Evolutionary conservation across 2,888 invertebrate genomes (phyloP).

Genomic region (Archips crataeganus): DNA sequence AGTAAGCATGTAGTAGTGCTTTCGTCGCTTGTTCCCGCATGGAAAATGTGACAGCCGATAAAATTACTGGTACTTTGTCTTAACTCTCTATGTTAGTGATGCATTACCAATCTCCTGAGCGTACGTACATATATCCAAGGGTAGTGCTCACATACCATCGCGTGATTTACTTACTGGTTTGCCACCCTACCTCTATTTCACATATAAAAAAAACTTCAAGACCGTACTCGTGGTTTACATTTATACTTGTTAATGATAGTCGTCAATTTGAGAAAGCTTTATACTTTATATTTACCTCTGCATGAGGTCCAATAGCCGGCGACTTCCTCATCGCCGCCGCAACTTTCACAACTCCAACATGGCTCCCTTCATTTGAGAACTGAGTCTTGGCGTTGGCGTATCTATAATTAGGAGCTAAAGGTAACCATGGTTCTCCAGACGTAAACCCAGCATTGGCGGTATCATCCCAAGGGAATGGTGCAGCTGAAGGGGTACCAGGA

Average conservation of each 20-base stretch:
- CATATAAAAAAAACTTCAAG: no score
- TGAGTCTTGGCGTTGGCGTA: conserved; percentile 87
- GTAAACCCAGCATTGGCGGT: conserved; percentile 78
- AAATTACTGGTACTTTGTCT: no score
- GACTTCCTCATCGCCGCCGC: conserved; percentile 76
- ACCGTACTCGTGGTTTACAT: neutral
- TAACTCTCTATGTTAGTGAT: no score
- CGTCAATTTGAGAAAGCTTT: neutral
- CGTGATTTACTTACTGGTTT: no score
- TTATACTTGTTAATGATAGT: neutral
- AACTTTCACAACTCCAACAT: conserved; percentile 69
- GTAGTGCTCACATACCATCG: no score
- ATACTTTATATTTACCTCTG: conserved; percentile 61
- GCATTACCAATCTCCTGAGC: no score
- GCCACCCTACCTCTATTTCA: no score
- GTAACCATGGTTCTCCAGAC: conserved; percentile 89
- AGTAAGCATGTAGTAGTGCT: no score
- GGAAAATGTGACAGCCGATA: no score
- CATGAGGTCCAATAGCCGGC: conserved; percentile 75
- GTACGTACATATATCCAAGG: no score
- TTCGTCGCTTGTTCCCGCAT: no score
- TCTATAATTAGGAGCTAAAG: conserved; percentile 87
- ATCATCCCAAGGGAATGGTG: conserved; percentile 79
- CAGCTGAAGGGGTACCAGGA: conserved; percentile 56
- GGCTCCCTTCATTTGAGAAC: conserved; percentile 80